Conservation (phyloP, 2,797 vertebrate genomes). For the Neopelma chrysocephalum region DNA sequence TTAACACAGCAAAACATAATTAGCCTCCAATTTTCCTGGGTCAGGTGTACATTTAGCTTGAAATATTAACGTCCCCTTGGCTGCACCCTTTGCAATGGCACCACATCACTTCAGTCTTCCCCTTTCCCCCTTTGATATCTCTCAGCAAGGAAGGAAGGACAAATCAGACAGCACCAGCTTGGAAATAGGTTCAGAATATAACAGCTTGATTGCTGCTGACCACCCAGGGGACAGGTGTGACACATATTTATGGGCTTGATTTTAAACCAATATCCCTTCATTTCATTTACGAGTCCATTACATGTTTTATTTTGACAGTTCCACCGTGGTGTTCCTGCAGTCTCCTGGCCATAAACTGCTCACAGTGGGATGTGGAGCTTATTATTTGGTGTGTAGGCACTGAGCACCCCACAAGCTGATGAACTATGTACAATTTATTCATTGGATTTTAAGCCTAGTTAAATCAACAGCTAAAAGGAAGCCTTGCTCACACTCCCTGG, state of each 20-base stretch:
- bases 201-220: conserved; percentile 16
- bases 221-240: conserved; percentile 40
- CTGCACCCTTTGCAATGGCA: not conserved
- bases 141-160: not conserved
- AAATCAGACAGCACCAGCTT: not conserved
- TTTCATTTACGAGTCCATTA: not conserved
- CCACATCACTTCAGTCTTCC: not conserved
- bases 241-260: conserved; percentile 19
- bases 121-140: rapidly evolving
- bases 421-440: conserved; percentile 56
- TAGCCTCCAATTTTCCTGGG: not conserved
- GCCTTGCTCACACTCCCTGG: not conserved
- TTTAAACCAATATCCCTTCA: not conserved
- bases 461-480: conserved; percentile 29
- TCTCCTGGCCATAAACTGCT: not conserved
- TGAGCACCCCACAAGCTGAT: conserved; percentile 20
- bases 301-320: conserved; percentile 41
- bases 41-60: not conserved
- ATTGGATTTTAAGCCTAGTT: conserved; percentile 50
- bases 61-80: not conserved
- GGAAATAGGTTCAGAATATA: not conserved
- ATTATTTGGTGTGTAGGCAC: conserved; percentile 27
- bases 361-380: not conserved
- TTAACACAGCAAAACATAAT: not conserved
- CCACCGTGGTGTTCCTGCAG: not conserved